phyloP scores from a whole-genome alignment of 2,797 vertebrate genomes.

The Pipistrellus nathusii region DNA sequence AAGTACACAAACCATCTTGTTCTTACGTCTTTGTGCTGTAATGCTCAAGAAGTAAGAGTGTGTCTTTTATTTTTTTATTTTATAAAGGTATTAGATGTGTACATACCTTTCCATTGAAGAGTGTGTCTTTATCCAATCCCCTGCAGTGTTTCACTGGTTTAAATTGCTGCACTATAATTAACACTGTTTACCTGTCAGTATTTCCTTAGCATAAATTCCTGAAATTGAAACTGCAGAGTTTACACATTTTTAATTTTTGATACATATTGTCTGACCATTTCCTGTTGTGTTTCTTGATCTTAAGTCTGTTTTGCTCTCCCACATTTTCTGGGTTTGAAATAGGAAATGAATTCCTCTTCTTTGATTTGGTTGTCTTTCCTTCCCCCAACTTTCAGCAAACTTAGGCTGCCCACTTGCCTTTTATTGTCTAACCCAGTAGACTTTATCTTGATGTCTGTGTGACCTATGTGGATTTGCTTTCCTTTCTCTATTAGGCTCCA shows the following conservation, averaged over 20 bases:
- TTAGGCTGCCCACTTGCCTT: not conserved
- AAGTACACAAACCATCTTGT: not conserved
- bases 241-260: not conserved
- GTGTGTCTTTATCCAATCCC: not conserved
- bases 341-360: not conserved
- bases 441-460: slow-evolving; percentile 13
- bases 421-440: not conserved
- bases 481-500: not conserved
- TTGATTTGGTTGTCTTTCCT: slow-evolving; percentile 13
- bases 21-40: not conserved
- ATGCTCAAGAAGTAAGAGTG: slow-evolving; percentile 1
- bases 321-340: not conserved
- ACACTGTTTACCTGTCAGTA: not conserved
- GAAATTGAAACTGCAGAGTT: not conserved
- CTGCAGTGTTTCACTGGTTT: not conserved
- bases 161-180: not conserved
- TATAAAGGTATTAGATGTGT: too few relatives aligned
- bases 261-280: not conserved
- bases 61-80: too few relatives aligned
- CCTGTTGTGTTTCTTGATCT: slow-evolving; percentile 24
- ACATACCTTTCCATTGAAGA: too few relatives aligned
- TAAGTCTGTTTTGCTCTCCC: not conserved
- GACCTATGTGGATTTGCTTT: slow-evolving; percentile 1
- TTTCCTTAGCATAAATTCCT: slow-evolving; percentile 21
- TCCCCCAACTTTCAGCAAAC: not conserved